These are phyloP conservation scores for Drosophila eohydei DNA, from an alignment of 2,888 invertebrate species.

Conservation along the genomic window DNA sequence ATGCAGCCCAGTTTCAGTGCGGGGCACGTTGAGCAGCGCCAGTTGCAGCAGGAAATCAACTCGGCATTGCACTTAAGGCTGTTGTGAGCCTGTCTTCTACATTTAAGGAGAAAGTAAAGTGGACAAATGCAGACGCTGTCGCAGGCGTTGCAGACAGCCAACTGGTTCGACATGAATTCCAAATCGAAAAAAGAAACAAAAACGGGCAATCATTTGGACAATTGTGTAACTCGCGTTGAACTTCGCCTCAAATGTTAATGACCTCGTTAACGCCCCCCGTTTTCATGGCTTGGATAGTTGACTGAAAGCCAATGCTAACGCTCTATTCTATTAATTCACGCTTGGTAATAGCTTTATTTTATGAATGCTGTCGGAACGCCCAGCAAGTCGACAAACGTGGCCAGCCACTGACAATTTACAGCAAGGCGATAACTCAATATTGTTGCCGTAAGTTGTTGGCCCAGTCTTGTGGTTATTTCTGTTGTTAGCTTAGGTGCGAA, in stretches of 20 bases:
- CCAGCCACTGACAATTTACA: constrained; percentile 61
- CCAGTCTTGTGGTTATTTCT: constrained; percentile 29
- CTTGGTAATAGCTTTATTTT: constrained; percentile 42
- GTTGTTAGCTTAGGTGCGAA: constrained; percentile 53
- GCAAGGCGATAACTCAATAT: constrained; percentile 55
- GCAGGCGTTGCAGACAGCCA: constrained; percentile 33
- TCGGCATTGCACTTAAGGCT: constrained; percentile 52
- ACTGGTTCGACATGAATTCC: constrained; percentile 72
- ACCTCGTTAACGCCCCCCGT: constrained; percentile 52
- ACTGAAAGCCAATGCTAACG: not conserved
- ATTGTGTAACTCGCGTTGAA: constrained; percentile 66
- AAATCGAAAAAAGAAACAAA: constrained; percentile 31
- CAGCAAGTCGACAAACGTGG: constrained; percentile 45
- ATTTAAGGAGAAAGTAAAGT: constrained; percentile 78
- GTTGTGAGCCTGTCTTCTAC: constrained; percentile 66
- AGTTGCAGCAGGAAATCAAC: constrained; percentile 72
- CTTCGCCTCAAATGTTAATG: constrained; percentile 73
- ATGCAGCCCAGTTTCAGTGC: constrained; percentile 55
- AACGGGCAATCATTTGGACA: constrained; percentile 41
- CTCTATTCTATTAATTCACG: constrained; percentile 32
- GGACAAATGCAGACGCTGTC: constrained; percentile 36
- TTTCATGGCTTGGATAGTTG: not conserved
- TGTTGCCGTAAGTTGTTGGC: constrained; percentile 13
- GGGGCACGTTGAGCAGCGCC: constrained; percentile 27
- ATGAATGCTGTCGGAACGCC: constrained; percentile 26